These are phyloP conservation scores for Sebastiscus tertius DNA, from an alignment of 2,797 vertebrate species.

Conservation along the genomic window DNA sequence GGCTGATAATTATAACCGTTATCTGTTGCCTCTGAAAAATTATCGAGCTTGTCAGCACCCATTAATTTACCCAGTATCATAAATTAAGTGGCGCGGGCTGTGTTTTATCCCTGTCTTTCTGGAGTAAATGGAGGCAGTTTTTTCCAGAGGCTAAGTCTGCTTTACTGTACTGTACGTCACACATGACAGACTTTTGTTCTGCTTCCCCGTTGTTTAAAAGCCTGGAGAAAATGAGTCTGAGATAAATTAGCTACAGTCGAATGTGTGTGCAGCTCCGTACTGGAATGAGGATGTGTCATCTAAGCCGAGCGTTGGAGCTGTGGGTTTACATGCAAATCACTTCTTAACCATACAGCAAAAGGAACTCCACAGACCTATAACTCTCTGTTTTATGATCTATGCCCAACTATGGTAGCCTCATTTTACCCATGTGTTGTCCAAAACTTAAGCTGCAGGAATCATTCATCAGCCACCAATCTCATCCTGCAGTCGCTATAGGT, in stretches of 20 bases:
- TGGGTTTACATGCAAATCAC: slow-evolving; percentile 13
- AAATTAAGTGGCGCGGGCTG: slow-evolving; percentile 61
- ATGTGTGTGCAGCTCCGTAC: slow-evolving; percentile 15
- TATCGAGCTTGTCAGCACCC: slow-evolving; percentile 69
- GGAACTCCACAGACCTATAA: not conserved
- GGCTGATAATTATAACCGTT: slow-evolving; percentile 68
- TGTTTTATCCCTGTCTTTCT: slow-evolving; percentile 49
- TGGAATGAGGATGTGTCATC: slow-evolving; percentile 26
- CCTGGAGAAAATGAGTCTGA: slow-evolving; percentile 52
- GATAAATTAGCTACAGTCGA: slow-evolving; percentile 57
- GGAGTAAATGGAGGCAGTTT: slow-evolving; percentile 47
- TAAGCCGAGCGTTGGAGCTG: not conserved
- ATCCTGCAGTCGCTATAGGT: not conserved
- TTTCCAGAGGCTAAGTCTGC: slow-evolving; percentile 51
- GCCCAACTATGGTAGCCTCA: not conserved
- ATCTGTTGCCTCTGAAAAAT: slow-evolving; percentile 69
- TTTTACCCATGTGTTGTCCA: not conserved
- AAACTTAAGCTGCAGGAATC: not conserved
- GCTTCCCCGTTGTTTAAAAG: slow-evolving; percentile 49
- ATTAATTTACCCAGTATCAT: slow-evolving; percentile 70
- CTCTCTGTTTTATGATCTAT: not conserved
- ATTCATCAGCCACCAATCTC: slow-evolving; percentile 28
- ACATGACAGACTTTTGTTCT: slow-evolving; percentile 53
- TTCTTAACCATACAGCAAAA: not conserved
- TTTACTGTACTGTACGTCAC: slow-evolving; percentile 49